A percentile compares a stretch with the other conserved stretches of the same genome.
Evolutionary conservation across 2,797 vertebrate genomes (phyloP).

Genomic region (Sebastes vulpes): DNA sequence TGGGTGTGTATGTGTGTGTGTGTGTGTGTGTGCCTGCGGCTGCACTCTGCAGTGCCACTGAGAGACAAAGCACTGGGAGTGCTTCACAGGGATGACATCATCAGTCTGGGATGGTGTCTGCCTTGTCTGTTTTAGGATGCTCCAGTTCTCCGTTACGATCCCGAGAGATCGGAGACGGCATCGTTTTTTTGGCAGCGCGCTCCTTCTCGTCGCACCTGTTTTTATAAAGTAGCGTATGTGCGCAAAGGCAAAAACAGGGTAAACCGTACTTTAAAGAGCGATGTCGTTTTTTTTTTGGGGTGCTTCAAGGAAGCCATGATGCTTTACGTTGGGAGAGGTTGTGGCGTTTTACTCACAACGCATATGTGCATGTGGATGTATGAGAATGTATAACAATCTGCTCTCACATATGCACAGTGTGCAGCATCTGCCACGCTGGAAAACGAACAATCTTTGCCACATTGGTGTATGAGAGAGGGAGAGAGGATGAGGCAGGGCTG

Average conservation of each 20-base stretch:
- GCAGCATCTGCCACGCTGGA: conserved; percentile 30
- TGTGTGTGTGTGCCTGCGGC: conserved; percentile 61
- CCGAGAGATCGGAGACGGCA: conserved; percentile 28
- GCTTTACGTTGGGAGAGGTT: background rate
- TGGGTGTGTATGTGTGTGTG: conserved; percentile 19
- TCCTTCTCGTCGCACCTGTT: conserved; percentile 17
- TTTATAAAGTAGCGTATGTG: background rate
- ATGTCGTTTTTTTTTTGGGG: background rate
- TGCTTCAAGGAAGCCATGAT: conserved; percentile 7
- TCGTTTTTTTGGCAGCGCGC: conserved; percentile 23
- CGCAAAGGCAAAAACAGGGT: background rate
- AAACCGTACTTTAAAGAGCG: background rate
- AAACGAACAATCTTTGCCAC: conserved; percentile 31
- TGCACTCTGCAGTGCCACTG: conserved; percentile 78
- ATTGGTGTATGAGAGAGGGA: background rate
- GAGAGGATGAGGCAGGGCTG: background rate
- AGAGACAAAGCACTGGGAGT: conserved; percentile 84
- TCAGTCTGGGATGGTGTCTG: conserved; percentile 83
- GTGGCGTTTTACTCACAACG: background rate
- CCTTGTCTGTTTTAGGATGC: conserved; percentile 73
- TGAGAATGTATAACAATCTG: conserved; percentile 34
- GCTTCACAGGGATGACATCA: conserved; percentile 83
- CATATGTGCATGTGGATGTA: conserved; percentile 13
- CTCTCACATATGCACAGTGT: conserved; percentile 37
- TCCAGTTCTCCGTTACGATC: conserved; percentile 49